These are phyloP conservation scores for Calypte anna DNA, from an alignment of 2,113 vertebrate species.

Conservation along the genomic window DNA sequence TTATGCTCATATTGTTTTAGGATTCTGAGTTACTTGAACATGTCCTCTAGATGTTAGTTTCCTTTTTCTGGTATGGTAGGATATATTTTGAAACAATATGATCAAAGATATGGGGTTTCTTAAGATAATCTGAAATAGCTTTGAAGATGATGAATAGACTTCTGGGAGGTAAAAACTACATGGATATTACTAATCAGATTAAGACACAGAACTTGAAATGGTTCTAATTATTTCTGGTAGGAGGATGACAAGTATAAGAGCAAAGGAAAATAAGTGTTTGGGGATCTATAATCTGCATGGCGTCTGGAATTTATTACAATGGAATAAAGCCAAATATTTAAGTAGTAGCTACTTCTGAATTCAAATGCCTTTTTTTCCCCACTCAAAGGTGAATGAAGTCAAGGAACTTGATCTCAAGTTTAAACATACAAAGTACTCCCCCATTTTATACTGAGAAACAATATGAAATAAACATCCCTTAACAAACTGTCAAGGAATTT, in stretches of 20 bases:
- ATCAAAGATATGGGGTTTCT: not conserved
- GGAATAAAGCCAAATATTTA: not conserved
- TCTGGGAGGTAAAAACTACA: not conserved
- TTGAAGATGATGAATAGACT: slow-evolving; percentile 22
- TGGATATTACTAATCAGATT: slow-evolving; percentile 27
- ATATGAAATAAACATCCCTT: too few relatives aligned
- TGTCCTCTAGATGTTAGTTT: not conserved
- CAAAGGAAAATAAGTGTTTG: not conserved
- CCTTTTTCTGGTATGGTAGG: not conserved
- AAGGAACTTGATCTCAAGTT: not conserved
- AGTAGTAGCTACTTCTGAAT: not conserved
- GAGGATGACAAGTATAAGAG: slow-evolving; percentile 1
- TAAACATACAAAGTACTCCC: not conserved
- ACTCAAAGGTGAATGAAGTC: not conserved
- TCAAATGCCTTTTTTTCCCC: not conserved
- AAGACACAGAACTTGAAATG: slow-evolving; percentile 6
- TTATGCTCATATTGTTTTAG: not conserved
- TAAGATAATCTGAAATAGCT: not conserved
- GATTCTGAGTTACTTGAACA: slow-evolving; percentile 27
- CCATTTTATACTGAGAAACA: not conserved
- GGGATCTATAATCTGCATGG: not conserved
- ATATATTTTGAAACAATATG: slow-evolving; percentile 10
- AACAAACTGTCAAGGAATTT: not conserved
- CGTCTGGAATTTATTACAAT: not conserved
- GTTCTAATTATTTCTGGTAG: not conserved